Conservation (phyloP, 2,888 invertebrate genomes). For the Tenodera sinensis region DNA sequence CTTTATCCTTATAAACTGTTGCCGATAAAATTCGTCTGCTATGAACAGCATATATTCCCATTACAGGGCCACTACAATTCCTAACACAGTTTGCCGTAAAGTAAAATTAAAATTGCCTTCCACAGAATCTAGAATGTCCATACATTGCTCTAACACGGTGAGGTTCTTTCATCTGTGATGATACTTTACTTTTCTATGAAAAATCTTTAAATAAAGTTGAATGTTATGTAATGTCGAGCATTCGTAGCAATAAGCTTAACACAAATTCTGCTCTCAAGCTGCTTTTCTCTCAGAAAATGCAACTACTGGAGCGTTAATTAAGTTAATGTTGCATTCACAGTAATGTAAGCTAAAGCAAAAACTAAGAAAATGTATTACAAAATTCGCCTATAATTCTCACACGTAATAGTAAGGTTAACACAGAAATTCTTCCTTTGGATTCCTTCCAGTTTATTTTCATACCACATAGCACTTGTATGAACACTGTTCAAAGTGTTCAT, state of each 20-base stretch:
- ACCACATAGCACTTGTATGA: background rate
- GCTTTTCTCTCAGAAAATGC: background rate
- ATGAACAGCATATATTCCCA: background rate
- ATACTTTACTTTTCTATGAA: background rate
- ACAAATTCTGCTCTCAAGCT: background rate
- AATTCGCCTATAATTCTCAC: background rate
- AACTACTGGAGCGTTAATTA: background rate
- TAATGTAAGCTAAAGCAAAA: too few relatives aligned
- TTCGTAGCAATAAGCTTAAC: background rate
- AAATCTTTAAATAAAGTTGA: background rate
- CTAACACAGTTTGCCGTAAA: background rate
- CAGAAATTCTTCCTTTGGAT: background rate
- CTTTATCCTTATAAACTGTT: background rate
- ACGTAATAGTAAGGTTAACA: background rate
- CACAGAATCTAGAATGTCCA: background rate
- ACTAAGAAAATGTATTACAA: background rate
- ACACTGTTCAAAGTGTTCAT: background rate
- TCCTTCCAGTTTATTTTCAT: background rate
- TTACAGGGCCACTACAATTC: background rate
- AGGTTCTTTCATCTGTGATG: background rate
- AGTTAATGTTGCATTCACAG: background rate
- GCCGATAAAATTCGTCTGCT: conserved; percentile 1
- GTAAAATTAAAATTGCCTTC: background rate
- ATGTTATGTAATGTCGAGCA: background rate
- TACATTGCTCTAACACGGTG: background rate